Evolutionary conservation across 2,797 vertebrate species (phyloP).

Genomic region (Rhodeus uyekii): DNA sequence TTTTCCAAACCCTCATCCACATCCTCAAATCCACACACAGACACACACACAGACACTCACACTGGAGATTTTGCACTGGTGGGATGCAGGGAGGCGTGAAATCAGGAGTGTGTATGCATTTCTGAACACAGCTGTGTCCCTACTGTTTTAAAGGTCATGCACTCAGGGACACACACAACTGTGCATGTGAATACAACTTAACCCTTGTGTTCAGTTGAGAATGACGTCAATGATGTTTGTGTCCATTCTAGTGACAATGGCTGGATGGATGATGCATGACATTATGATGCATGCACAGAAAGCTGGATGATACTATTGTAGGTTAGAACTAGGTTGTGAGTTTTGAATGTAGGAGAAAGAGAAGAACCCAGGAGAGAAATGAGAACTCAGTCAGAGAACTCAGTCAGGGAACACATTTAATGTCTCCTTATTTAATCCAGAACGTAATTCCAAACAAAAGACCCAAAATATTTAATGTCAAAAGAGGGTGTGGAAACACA

Average conservation of each 20-base stretch:
- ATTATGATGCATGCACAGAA: neutral
- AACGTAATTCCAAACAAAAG: too few relatives aligned
- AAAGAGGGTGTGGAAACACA: too few relatives aligned
- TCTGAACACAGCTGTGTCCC: constrained; percentile 43
- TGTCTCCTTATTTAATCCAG: too few relatives aligned
- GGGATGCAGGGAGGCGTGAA: constrained; percentile 38
- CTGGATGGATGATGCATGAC: neutral
- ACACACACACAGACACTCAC: too few relatives aligned
- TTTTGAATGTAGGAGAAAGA: neutral
- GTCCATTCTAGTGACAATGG: neutral
- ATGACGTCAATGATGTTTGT: neutral
- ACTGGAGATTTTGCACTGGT: constrained; percentile 32
- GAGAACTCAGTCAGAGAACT: neutral
- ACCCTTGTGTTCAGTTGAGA: neutral
- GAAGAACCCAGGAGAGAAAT: neutral
- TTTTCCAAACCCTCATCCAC: constrained; percentile 10
- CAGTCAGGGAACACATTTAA: neutral
- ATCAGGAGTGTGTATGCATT: constrained; percentile 48
- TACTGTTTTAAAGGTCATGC: constrained; percentile 46
- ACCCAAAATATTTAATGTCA: too few relatives aligned
- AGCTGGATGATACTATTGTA: neutral
- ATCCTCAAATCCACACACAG: constrained; percentile 10
- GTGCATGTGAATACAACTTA: constrained; percentile 9
- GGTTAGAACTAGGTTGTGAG: neutral
- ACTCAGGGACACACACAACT: constrained; percentile 7